Conservation (phyloP, 2,797 vertebrate species). For the Adelosebastes latens region DNA sequence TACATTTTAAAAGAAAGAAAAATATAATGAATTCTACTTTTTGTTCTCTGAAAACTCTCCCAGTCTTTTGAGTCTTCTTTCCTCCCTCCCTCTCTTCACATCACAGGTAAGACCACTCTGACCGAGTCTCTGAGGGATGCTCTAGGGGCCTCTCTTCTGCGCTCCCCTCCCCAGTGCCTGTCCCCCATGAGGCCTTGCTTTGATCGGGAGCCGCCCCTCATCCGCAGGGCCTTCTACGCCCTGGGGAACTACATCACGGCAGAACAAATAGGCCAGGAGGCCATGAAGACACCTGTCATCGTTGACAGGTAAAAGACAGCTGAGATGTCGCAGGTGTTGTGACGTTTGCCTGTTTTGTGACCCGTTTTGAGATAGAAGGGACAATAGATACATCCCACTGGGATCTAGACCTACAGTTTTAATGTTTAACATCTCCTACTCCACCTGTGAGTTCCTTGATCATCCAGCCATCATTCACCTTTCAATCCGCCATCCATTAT, state of each 20-base stretch:
- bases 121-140: constrained; percentile 85
- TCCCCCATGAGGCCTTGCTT: constrained; percentile 88
- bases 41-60: background rate
- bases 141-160: constrained; percentile 85
- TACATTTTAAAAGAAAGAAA: background rate
- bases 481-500: constrained; percentile 26
- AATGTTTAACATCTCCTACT: constrained; percentile 14
- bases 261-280: constrained; percentile 85
- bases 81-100: background rate
- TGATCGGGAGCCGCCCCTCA: constrained; percentile 87
- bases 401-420: constrained; percentile 7
- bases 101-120: constrained; percentile 92
- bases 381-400: background rate
- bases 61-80: constrained; percentile 1
- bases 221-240: constrained; percentile 94
- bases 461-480: constrained; percentile 11
- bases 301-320: constrained; percentile 89
- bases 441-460: constrained; percentile 3
- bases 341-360: constrained; percentile 11
- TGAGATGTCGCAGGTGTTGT: constrained; percentile 2
- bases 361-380: constrained; percentile 20
- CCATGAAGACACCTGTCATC: constrained; percentile 85
- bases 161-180: constrained; percentile 88
- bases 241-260: constrained; percentile 94
- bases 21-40: background rate